Evolutionary conservation across 2,113 vertebrate genomes (phyloP).

Genomic region (Aegithalos caudatus): DNA sequence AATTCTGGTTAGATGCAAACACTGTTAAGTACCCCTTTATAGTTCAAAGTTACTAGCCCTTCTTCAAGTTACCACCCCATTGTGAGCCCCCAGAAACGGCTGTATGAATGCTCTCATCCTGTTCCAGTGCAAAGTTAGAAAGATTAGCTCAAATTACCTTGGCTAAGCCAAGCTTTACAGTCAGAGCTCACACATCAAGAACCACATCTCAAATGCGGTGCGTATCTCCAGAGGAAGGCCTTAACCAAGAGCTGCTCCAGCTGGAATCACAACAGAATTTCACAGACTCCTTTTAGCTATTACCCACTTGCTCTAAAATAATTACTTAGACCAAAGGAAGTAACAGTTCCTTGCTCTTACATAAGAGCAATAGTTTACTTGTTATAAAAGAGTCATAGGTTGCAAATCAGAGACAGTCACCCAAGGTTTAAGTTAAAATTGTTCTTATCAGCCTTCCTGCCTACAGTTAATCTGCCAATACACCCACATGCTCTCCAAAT

Average conservation of each 20-base stretch:
- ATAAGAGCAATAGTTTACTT: background rate
- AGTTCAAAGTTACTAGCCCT: background rate
- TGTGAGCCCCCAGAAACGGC: background rate
- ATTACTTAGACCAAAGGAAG: background rate
- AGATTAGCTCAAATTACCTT: conserved; percentile 39
- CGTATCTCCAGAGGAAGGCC: background rate
- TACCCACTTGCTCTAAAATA: background rate
- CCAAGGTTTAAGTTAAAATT: background rate
- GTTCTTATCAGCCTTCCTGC: background rate
- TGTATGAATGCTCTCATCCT: background rate
- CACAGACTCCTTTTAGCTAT: background rate
- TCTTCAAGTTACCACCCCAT: background rate
- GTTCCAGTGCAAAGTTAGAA: conserved; percentile 21
- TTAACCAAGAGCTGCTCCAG: background rate
- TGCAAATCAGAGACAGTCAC: background rate
- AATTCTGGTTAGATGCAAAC: background rate
- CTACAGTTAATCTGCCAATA: background rate
- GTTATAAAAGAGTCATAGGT: background rate
- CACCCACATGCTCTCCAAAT: background rate
- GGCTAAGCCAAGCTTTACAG: background rate
- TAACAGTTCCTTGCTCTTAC: background rate
- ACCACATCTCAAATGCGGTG: background rate
- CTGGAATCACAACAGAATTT: background rate
- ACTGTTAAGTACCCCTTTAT: background rate
- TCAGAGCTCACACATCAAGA: background rate